Evolutionary conservation across 2,888 invertebrate genomes (phyloP).

Genomic region (Terebella lapidaria): DNA sequence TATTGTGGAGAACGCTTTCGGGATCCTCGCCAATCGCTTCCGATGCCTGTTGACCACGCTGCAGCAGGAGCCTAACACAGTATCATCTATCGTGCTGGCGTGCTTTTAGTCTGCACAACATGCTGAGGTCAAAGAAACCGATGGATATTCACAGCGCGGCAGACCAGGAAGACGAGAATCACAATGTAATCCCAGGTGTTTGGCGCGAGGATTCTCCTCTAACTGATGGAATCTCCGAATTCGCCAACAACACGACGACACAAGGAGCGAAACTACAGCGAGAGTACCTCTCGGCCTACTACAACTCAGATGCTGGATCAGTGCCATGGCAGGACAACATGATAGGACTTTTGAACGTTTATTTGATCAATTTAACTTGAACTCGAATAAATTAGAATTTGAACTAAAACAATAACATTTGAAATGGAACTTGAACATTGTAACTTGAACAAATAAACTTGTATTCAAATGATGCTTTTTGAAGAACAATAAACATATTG

Average conservation of each 20-base stretch:
- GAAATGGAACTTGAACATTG: too few species aligned
- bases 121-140: too few species aligned
- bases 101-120: too few species aligned
- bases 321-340: background rate
- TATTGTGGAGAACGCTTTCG: constrained; percentile 6
- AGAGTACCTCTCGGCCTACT: background rate
- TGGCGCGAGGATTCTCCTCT: constrained; percentile 6
- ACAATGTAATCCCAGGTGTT: constrained; percentile 7
- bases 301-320: background rate
- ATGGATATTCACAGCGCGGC: background rate
- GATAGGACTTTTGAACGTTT: too few species aligned
- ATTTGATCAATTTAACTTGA: too few species aligned
- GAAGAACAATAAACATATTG: too few species aligned
- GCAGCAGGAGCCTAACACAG: background rate
- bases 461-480: too few species aligned
- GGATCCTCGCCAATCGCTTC: background rate
- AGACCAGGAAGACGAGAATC: background rate
- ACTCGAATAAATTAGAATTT: too few species aligned
- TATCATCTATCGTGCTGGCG: constrained; percentile 1
- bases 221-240: background rate
- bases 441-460: too few species aligned
- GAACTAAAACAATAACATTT: too few species aligned
- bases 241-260: background rate
- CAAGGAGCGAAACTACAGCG: background rate
- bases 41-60: constrained; percentile 3